Base-by-base conservation (phyloP, 2,888 invertebrate species). In the Dioctria rufipes region DNA sequence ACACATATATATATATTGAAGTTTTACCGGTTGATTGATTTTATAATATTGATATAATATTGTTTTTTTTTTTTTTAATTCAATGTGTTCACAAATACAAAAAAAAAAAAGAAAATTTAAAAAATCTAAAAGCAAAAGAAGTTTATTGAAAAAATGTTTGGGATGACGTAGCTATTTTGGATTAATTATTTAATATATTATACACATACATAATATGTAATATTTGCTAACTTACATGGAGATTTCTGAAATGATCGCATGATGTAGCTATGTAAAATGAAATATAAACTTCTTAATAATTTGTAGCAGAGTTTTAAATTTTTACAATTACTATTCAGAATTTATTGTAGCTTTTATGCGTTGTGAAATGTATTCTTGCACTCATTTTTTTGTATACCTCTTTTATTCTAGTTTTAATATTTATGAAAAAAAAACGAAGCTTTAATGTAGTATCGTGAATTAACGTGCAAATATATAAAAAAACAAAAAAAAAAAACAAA, bases 391-490 rank as follows among this genome's bases (percentile, higher is more conserved):
- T 73, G 25, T 43, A 73, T 61, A 79, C 58, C 79, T 67, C 63
- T 54, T 67, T 67, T 79, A 79, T 42, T n/a, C 67, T 66, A 79
- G 58, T 46, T 58, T 66, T 65, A 78, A 67, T 79, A 79, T 54
- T 65, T 67, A 78, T 60, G 40, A 79, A 79, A 25, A 61, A 66
- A 58, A 81, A 78, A 61, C 49, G 63, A 71, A 81, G 81, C 81
- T 81, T 81, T 78, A 81, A 81, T 49, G 42, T 78, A 81, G 67
- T 77, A 78, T 77, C 60, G 67, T 61, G 71, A 71, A 81, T 49
- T 65, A 77, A 77, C 63, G 80, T 80, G 69, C 75, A 75, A 66
- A 73, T 73, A 80, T 73, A 73, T 25, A 2, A 25, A 25, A 25
- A 25, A 25, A 25, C 0, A 25, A 25, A 0, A 25, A 25, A 25